phyloP scores from a whole-genome alignment of 2,888 invertebrate genomes.

The Lumbricus terrestris region DNA sequence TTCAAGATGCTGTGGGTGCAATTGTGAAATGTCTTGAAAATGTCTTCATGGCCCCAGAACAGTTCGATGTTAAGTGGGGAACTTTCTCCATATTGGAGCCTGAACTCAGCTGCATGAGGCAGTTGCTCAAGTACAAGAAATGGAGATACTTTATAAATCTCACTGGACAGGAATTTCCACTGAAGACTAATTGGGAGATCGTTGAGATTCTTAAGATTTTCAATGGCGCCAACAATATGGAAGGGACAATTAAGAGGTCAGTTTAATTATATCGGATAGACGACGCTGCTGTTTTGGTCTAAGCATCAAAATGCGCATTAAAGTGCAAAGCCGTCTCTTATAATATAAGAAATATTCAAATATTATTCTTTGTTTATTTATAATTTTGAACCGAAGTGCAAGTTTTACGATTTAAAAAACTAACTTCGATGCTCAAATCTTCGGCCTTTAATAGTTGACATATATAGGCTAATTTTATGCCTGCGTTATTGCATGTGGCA shows the following conservation, averaged over 20 bases:
- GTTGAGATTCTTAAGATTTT: constrained; percentile 48
- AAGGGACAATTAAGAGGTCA: constrained; percentile 30
- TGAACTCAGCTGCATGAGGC: constrained; percentile 30
- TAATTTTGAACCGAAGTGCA: too few relatives aligned
- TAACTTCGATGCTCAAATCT: too few relatives aligned
- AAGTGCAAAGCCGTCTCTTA: too few relatives aligned
- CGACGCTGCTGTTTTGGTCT: too few relatives aligned
- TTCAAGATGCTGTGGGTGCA: constrained; percentile 13
- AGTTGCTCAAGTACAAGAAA: constrained; percentile 25
- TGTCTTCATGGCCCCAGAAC: constrained; percentile 25
- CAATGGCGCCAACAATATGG: constrained; percentile 48
- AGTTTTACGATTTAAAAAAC: too few relatives aligned
- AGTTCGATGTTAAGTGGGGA: constrained; percentile 31
- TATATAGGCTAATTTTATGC: too few relatives aligned
- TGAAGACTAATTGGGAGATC: constrained; percentile 53
- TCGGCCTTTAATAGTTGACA: too few relatives aligned
- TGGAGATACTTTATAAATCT: constrained; percentile 49
- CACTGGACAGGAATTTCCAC: constrained; percentile 52
- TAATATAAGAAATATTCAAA: too few relatives aligned
- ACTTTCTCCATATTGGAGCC: constrained; percentile 28
- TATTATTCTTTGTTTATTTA: too few relatives aligned
- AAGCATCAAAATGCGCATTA: too few relatives aligned
- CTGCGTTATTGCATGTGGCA: too few relatives aligned
- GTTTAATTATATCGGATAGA: background rate
- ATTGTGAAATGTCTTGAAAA: constrained; percentile 17